Conservation (phyloP, 2,797 vertebrate genomes). For the Hydrophis major region DNA sequence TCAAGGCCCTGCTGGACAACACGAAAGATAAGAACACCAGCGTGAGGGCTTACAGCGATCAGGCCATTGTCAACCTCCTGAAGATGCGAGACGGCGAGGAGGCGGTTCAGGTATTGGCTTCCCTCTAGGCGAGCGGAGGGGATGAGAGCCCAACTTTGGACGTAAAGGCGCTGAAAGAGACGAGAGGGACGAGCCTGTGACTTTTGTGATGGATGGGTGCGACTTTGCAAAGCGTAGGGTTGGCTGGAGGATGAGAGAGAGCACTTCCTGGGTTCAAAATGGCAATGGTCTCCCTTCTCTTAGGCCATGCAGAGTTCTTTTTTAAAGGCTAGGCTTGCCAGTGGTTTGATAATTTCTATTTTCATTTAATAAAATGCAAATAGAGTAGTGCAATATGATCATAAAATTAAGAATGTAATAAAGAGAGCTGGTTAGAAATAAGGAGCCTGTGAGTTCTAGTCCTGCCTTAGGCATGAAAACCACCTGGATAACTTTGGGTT, state of each 20-base stretch:
- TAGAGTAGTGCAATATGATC: not conserved
- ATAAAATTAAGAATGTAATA: not conserved
- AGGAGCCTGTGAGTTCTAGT: not conserved
- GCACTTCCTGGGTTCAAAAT: not conserved
- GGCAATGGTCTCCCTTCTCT: not conserved
- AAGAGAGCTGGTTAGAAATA: not conserved
- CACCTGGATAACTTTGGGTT: too few species aligned
- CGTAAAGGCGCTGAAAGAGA: not conserved
- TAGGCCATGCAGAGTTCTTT: not conserved
- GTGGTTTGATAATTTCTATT: not conserved
- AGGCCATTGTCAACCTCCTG: conserved; percentile 91
- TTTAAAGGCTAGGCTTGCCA: not conserved
- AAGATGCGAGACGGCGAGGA: conserved; percentile 87
- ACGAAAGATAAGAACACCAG: conserved; percentile 99
- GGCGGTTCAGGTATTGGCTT: conserved; percentile 77
- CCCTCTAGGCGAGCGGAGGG: fast-evolving
- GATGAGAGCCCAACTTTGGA: not conserved
- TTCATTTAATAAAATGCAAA: not conserved
- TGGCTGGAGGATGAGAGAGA: not conserved
- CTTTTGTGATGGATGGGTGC: not conserved
- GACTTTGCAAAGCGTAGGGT: not conserved
- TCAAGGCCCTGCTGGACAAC: conserved; percentile 96
- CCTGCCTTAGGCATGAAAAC: too few species aligned
- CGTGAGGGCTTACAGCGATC: conserved; percentile 92
- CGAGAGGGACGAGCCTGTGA: not conserved